Evolutionary conservation across 2,888 invertebrate genomes (phyloP), one percentile per base, ranked within the genome.

Genomic region (Frankliniella intonsa): DNA sequence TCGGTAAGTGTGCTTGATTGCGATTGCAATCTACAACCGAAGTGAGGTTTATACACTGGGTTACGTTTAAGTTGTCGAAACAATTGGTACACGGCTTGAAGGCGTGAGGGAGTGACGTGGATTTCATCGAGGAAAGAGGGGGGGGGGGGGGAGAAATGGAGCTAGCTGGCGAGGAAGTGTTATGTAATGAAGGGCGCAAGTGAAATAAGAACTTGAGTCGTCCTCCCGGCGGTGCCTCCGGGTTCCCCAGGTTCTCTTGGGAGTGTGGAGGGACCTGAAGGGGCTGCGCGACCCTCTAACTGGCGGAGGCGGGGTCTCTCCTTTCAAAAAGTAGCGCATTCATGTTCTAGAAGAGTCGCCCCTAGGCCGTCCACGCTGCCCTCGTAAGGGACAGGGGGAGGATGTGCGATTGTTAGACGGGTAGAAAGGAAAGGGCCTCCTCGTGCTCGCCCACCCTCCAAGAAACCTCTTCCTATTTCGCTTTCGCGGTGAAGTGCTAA

Each of bases 311-410:
- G 69, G 11, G 0, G 22, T 11, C 22, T 69, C 69, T 5, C 69
- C 69, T 69, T 69, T 69, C 69, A 69, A 69, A 69, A 69, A 69
- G 69, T 69, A 10, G 69, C 69, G 22, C 69, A 69, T 69, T 69
- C 69, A 55, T 38, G 38, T 38, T 5, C 5, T 2, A 2, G 38
- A 38, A 38, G 55, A 8, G 55, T 5, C 55, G 5, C 55, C 55
- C 17, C 10, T 19, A 55, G 55, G 17, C 55, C 5, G 55, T 19
- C 55, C n/a, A 69, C n/a, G 14, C 55, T 14, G 55, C 69, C 69
- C 7, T n/a, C n/a, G n/a, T n/a, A n/a, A n/a, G 7, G 22, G 22
- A 22, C 69, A 22, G 69, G 7, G 22, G 22, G 17, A 55, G 69
- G 69, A 22, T 22, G 69, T 69, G 69, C 69, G 69, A 69, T 69